Conservation (phyloP, 2,888 invertebrate species). For the Eulithis prunata region DNA sequence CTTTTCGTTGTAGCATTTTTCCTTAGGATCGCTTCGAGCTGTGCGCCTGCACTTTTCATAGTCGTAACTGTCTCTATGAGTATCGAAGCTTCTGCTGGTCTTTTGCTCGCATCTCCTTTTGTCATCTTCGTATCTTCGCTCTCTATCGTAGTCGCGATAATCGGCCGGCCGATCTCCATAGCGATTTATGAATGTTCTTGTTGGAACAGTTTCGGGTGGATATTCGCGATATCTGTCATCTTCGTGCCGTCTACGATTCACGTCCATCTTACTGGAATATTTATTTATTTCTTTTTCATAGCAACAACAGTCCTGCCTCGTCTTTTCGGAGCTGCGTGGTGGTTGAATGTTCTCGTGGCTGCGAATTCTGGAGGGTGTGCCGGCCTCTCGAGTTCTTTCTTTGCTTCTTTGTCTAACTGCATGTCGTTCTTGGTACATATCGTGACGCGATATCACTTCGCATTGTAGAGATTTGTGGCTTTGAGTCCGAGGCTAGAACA, state of each 20-base stretch:
- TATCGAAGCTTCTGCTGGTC: conserved; percentile 70
- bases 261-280: conserved; percentile 60
- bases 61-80: conserved; percentile 59
- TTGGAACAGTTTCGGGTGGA: conserved; percentile 50
- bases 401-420: conserved; percentile 53
- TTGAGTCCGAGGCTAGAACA: conserved; percentile 62
- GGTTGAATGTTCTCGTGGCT: conserved; percentile 61
- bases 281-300: conserved; percentile 54
- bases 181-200: conserved; percentile 55
- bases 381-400: conserved; percentile 54
- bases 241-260: conserved; percentile 48
- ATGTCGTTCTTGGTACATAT: conserved; percentile 54
- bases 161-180: conserved; percentile 47
- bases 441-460: conserved; percentile 56
- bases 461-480: conserved; percentile 78
- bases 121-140: conserved; percentile 57
- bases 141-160: conserved; percentile 55
- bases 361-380: conserved; percentile 55
- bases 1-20: conserved; percentile 58
- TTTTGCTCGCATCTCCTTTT: conserved; percentile 63
- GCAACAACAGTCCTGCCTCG: conserved; percentile 51
- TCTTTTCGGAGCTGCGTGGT: conserved; percentile 35
- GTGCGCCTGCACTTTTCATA: conserved; percentile 60
- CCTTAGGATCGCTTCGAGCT: conserved; percentile 60
- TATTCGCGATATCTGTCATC: conserved; percentile 54